Evolutionary conservation across 2,113 vertebrate genomes (phyloP), one percentile per base, ranked within the genome.

Genomic region (Scomber colias): DNA sequence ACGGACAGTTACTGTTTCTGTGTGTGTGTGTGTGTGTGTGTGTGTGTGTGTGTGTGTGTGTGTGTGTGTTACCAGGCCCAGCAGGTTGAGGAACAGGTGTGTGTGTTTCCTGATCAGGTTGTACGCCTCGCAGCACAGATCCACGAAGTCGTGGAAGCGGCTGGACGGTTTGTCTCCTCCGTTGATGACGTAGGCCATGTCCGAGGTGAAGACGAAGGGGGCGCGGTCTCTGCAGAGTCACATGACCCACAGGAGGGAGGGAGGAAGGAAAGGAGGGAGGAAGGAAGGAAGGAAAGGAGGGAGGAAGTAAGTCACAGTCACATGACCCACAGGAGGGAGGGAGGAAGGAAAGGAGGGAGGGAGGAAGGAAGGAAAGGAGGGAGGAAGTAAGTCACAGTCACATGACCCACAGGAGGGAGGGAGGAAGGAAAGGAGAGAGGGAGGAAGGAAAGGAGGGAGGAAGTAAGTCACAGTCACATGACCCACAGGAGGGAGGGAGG

Each of bases 171-270:
- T 98, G 94, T 99, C 98, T 11, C 98, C 98, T 0, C 98, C 98
- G 0, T 99, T 99, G 92, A 99, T 99, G 87, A 99, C 97, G 0
- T 99, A 99, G 0, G 98, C 98, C 98, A 99, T 99, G 93, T 99
- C 98, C 0, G 98, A 99, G 24, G 98, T 99, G 92, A 99, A 99
- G 79, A 99, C 98, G 0, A 99, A 99, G 0, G 98, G 98, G 0
- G 97, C 98, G 11, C 98, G 96, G 93, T 99, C 98, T 79, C 98
- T 99, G 93, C 2, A 24, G 3, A 0, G 31, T 21, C 45, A 75
- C 65, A 62, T 27, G 14, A 35, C 11, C 15, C 60, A 55, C 64
- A 12, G 21, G 21, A 21, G 21, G 21, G 21, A 21, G 21, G 21
- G 21, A 21, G 21, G 21, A 21, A 21, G 21, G 21, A 21, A 21